These are phyloP conservation scores for Diloba caeruleocephala DNA, from an alignment of 2,888 invertebrate genomes.

Conservation along the genomic window DNA sequence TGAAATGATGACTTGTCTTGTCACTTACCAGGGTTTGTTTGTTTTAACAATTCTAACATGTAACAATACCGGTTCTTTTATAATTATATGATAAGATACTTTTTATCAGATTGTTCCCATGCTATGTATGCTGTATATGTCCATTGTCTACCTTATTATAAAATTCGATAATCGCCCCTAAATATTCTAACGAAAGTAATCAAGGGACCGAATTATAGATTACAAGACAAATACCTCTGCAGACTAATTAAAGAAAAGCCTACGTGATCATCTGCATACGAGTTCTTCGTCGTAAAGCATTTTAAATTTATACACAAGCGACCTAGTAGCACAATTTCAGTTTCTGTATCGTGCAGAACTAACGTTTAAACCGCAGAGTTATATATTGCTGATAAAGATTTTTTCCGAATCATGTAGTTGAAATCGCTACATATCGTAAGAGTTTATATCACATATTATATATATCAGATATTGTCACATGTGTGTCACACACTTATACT, in stretches of 20 bases:
- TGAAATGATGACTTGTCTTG: conserved; percentile 3
- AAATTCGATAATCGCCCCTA: too few species aligned
- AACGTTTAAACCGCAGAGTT: conserved; percentile 37
- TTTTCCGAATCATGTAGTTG: conserved; percentile 23
- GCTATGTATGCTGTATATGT: too few species aligned
- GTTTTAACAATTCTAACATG: too few species aligned
- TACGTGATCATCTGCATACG: conserved; percentile 16
- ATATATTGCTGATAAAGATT: conserved; percentile 40
- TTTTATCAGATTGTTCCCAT: too few species aligned
- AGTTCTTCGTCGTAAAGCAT: conserved; percentile 21
- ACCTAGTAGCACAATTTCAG: conserved; percentile 50
- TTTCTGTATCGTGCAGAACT: conserved; percentile 33
- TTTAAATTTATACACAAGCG: conserved; percentile 37
- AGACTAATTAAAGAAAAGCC: conserved; percentile 8
- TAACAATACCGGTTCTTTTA: too few species aligned
- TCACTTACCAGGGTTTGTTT: too few species aligned
- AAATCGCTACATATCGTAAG: conserved; percentile 5
- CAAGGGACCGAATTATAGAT: too few species aligned
- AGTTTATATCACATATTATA: conserved; percentile 11
- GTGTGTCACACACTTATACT: conserved; percentile 4
- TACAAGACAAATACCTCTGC: not conserved
- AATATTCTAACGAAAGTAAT: not conserved
- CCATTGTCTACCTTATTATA: too few species aligned
- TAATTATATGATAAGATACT: too few species aligned
- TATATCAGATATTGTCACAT: conserved; percentile 9